Conservation (phyloP, 1,140 invertebrate genomes). For the Atta colombica region DNA sequence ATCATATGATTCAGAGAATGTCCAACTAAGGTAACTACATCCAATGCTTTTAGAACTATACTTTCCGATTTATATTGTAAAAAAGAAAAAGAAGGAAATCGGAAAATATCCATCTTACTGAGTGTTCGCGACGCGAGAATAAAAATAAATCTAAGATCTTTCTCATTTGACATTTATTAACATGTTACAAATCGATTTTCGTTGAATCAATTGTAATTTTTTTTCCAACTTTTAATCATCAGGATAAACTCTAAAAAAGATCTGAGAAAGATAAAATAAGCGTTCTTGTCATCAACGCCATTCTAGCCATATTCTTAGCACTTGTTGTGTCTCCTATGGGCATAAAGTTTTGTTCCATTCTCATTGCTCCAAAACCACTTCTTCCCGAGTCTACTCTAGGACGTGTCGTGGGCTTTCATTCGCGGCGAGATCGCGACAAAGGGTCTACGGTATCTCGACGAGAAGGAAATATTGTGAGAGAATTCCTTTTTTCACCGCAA, state of each 20-base stretch:
- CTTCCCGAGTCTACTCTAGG: constrained; percentile 7
- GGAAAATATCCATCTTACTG: not conserved
- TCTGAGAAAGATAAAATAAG: not conserved
- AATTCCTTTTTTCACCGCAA: constrained; percentile 28
- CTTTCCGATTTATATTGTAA: not conserved
- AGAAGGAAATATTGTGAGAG: constrained; percentile 56
- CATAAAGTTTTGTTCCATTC: constrained; percentile 17
- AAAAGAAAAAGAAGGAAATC: not conserved
- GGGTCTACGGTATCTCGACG: constrained; percentile 30
- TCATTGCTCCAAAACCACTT: constrained; percentile 55
- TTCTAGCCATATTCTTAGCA: not conserved
- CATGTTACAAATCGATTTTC: not conserved
- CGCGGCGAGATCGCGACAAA: constrained; percentile 37
- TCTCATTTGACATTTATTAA: not conserved
- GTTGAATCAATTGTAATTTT: constrained; percentile 38
- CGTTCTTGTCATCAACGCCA: not conserved
- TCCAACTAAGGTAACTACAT: not conserved
- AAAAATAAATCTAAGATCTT: not conserved
- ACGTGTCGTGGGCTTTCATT: constrained; percentile 58
- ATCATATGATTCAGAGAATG: constrained; percentile 1
- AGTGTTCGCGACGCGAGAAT: not conserved
- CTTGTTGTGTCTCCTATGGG: constrained; percentile 30
- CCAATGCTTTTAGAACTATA: not conserved
- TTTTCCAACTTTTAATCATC: not conserved
- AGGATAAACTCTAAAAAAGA: constrained; percentile 16